These are phyloP conservation scores for Cyclopterus lumpus DNA, from an alignment of 2,797 vertebrate genomes.

Conservation along the genomic window DNA sequence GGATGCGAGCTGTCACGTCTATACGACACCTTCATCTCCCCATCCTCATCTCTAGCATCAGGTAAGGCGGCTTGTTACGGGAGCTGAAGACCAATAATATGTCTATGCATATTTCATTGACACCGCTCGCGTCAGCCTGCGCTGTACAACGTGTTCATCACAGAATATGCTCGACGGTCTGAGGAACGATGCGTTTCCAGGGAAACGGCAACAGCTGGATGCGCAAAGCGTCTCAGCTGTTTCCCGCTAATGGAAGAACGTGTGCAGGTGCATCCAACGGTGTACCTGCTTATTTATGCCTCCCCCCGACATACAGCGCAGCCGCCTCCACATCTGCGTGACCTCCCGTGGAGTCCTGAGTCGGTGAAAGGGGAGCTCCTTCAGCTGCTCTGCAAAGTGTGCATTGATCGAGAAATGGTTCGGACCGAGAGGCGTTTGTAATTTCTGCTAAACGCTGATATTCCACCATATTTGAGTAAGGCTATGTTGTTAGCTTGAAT, in stretches of 20 bases:
- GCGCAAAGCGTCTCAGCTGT: conserved; percentile 47
- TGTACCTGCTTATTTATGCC: conserved; percentile 31
- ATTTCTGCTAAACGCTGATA: background rate
- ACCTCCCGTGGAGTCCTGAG: background rate
- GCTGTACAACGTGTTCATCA: background rate
- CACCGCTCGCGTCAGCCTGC: background rate
- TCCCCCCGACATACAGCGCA: background rate
- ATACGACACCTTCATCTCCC: background rate
- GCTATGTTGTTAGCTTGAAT: conserved; percentile 11
- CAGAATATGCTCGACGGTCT: background rate
- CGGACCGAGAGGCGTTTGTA: background rate
- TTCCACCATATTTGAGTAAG: background rate
- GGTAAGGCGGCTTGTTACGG: background rate
- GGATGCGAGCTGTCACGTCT: background rate
- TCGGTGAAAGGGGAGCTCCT: background rate
- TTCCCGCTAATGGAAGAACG: conserved; percentile 27
- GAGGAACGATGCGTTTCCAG: background rate
- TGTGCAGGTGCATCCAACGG: conserved; percentile 20
- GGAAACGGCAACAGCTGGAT: conserved; percentile 44
- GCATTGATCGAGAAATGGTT: conserved; percentile 13
- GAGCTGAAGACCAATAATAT: background rate
- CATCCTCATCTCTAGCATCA: background rate
- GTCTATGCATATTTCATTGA: background rate
- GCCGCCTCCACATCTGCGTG: conserved; percentile 28
- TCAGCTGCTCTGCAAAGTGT: background rate